Base-by-base conservation (phyloP, 2,113 vertebrate genomes). In the Oncorhynchus keta region DNA sequence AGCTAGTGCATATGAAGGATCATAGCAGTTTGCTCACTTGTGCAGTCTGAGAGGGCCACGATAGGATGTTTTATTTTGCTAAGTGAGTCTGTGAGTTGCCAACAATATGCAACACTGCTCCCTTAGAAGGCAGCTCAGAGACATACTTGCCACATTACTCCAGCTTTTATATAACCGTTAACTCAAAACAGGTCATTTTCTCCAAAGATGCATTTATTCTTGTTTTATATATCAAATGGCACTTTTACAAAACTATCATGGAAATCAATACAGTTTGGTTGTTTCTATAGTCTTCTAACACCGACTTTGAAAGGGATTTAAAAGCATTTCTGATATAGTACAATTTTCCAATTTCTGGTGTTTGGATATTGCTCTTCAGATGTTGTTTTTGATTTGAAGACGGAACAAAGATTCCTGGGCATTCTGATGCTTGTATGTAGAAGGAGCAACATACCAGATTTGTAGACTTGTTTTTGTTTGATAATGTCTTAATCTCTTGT, bases 91-190 rank as follows among this genome's bases (percentile, higher is more conserved):
- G 32, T 35, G 66, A 75, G 72, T 80, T 72, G 73, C 61, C 71
- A 73, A 35, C 64, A 80, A 76, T 88, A 85, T 86, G 84, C 81
- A 86, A 82, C 79, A 45, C 66, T 76, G 77, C 82, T 80, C 65
- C 75, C 18, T 32, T 51, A 68, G 20, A 79, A 71, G 71, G 62
- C 70, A 74, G 74, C 72, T 66, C 24, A 39, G 55, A 74, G 78
- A 30, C 9, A 9, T 45, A 45, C 71, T 28, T 11, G 75, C 26
- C 61, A 70, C 35, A 55, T 76, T 35, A 55, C 51, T 76, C 65
- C 76, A 68, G 68, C 79, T 71, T 77, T 84, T 35, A 35, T 35
- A 72, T 73, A 70, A 72, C 59, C 65, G 62, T 64, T 64, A 45
- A 74, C 48, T 70, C 49, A 22, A 70, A 70, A 20, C 75, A 68